phyloP scores from a whole-genome alignment of 2,113 vertebrate genomes.

The Paraplagusia blochii region DNA sequence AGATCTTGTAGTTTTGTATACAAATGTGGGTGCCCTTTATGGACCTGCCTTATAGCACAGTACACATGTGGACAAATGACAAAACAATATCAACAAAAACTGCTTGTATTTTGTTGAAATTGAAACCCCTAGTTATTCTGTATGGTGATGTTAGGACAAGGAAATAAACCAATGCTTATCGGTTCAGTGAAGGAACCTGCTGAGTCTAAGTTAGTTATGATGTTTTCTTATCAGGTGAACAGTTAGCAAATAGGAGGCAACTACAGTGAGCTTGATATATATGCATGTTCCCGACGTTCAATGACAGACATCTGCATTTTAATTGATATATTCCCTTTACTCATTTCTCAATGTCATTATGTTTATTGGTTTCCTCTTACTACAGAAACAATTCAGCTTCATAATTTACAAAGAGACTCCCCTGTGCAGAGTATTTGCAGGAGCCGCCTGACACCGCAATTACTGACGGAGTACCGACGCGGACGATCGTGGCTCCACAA shows the following conservation, averaged over 20 bases:
- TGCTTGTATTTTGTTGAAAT: too few relatives aligned
- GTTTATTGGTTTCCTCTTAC: conserved; percentile 75
- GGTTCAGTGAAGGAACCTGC: not conserved
- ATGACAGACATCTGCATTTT: conserved; percentile 69
- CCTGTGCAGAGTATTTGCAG: conserved; percentile 50
- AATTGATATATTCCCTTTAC: conserved; percentile 58
- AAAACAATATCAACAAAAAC: too few relatives aligned
- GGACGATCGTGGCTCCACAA: conserved; percentile 47
- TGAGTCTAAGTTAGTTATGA: conserved; percentile 24
- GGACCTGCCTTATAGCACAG: too few relatives aligned
- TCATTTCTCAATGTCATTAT: conserved; percentile 76
- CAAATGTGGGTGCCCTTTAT: too few relatives aligned
- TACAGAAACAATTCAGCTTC: conserved; percentile 77
- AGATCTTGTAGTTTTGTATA: too few relatives aligned
- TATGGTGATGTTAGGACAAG: too few relatives aligned
- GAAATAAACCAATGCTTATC: too few relatives aligned
- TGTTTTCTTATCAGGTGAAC: conserved; percentile 19
- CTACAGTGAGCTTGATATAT: conserved; percentile 29
- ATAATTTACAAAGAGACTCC: conserved; percentile 70
- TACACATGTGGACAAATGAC: too few relatives aligned
- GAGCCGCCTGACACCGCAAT: conserved; percentile 65
- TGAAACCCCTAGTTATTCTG: too few relatives aligned
- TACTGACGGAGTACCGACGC: conserved; percentile 71
- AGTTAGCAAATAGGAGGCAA: conserved; percentile 9
- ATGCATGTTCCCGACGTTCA: conserved; percentile 25